Conservation (phyloP, 2,113 vertebrate genomes). For the Leucoraja erinaceus region DNA sequence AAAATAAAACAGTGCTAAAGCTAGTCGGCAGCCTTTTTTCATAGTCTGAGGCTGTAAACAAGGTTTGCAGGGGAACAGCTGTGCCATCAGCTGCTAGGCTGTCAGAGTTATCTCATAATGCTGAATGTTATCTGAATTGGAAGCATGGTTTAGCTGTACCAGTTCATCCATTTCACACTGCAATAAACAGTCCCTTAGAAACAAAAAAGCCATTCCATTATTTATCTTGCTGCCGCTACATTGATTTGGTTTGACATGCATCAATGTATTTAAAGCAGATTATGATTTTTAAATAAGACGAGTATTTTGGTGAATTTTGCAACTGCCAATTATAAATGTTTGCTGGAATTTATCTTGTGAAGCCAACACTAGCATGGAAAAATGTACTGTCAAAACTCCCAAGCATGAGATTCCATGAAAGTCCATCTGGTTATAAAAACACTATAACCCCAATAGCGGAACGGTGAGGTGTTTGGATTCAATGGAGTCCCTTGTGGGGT, state of each 20-base stretch:
- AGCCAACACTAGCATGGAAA: background rate
- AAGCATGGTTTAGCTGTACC: background rate
- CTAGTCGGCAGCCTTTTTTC: constrained; percentile 13
- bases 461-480: no score
- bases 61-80: background rate
- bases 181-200: background rate
- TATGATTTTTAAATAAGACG: background rate
- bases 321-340: background rate
- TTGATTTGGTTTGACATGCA: background rate
- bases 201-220: background rate
- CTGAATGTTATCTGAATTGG: constrained; percentile 1
- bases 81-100: constrained; percentile 20
- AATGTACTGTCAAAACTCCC: background rate
- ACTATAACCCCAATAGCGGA: no score
- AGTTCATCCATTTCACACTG: background rate
- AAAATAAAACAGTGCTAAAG: constrained; percentile 10
- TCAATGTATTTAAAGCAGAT: background rate
- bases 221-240: background rate
- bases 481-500: no score
- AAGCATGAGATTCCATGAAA: background rate
- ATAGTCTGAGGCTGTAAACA: constrained; percentile 15
- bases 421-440: no score
- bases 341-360: background rate
- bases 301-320: background rate
- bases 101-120: constrained; percentile 8